Evolutionary conservation across 2,888 invertebrate species (phyloP).

Genomic region (Smittia sp.): DNA sequence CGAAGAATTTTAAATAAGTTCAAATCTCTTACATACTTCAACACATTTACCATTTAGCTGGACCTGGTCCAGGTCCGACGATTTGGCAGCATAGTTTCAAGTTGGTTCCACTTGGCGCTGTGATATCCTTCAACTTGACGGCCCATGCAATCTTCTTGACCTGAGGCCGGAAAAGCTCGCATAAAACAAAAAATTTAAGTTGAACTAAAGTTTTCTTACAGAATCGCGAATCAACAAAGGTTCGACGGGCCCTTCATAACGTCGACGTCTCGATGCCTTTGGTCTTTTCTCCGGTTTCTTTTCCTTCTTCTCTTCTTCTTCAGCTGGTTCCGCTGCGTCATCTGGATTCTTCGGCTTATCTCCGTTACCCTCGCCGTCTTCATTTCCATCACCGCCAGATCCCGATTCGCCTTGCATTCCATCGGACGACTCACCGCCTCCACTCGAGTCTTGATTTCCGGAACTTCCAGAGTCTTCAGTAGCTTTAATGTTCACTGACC

Average conservation of each 20-base stretch:
- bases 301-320: conserved; percentile 19
- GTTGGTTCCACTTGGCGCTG: conserved; percentile 69
- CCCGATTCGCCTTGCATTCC: background rate
- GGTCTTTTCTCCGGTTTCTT: background rate
- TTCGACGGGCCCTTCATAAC: conserved; percentile 28
- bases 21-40: background rate
- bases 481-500: background rate
- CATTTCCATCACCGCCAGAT: conserved; percentile 33
- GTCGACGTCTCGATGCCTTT: conserved; percentile 5
- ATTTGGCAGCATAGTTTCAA: conserved; percentile 78
- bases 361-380: background rate
- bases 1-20: background rate
- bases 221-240: conserved; percentile 37
- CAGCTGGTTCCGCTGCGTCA: conserved; percentile 9
- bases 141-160: conserved; percentile 16
- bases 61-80: conserved; percentile 65
- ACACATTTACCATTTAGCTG: conserved; percentile 62
- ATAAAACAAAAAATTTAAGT: background rate
- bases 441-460: background rate
- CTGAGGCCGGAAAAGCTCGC: background rate
- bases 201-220: background rate
- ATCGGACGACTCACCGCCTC: background rate
- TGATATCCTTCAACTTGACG: conserved; percentile 66
- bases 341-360: background rate
- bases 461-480: background rate